Percentiles rank a stretch among this genome's conserved stretches.
Conservation (phyloP, 2,113 vertebrate genomes). For the Tympanuchus pallidicinctus region DNA sequence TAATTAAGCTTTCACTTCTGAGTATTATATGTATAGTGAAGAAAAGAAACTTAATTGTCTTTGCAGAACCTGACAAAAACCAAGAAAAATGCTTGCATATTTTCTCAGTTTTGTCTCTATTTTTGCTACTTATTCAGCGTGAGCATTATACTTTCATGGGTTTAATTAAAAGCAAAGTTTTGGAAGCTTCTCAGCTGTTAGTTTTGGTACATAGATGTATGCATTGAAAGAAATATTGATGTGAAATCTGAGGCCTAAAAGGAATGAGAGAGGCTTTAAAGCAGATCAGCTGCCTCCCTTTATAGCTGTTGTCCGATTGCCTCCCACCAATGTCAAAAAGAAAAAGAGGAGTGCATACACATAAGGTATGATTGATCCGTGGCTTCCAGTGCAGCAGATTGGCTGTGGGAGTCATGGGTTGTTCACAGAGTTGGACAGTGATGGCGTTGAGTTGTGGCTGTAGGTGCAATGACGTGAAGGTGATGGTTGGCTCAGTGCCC, state of each 20-base stretch:
- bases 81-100: constrained; percentile 80
- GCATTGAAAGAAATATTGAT: constrained; percentile 61
- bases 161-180: constrained; percentile 69
- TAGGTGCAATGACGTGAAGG: neutral
- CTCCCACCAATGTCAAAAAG: neutral
- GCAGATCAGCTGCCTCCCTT: neutral
- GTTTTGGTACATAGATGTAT: constrained; percentile 44
- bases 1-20: constrained; percentile 87
- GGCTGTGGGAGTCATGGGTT: neutral
- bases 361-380: rapidly evolving
- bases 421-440: neutral
- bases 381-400: rapidly evolving
- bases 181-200: constrained; percentile 56
- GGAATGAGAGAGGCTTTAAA: neutral
- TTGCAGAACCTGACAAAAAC: constrained; percentile 81
- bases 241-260: constrained; percentile 24
- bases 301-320: neutral
- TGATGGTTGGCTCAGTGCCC: neutral
- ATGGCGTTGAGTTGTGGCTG: neutral
- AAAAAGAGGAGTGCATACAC: neutral
- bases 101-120: constrained; percentile 80
- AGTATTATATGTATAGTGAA: constrained; percentile 81
- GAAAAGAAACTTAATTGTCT: constrained; percentile 84
- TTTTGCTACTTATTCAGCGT: constrained; percentile 74
- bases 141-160: constrained; percentile 67